These are phyloP conservation scores for Caenorhabditis remanei DNA, from an alignment of 1,140 invertebrate species.

Conservation along the genomic window DNA sequence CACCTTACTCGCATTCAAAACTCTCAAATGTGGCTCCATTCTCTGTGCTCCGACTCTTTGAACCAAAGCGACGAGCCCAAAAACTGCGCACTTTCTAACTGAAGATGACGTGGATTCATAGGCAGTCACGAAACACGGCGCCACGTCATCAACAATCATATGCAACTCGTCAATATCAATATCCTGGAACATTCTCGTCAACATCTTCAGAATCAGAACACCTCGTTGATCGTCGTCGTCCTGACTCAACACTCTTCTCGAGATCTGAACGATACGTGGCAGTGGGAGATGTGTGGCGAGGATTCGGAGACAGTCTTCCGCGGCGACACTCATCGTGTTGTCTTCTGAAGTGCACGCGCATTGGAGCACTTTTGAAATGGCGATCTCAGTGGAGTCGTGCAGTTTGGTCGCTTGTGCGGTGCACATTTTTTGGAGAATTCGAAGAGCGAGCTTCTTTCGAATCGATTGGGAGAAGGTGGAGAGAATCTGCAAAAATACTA, in stretches of 20 bases:
- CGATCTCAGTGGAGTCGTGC: slow-evolving; percentile 9
- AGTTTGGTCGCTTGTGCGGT: slow-evolving; percentile 30
- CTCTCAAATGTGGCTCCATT: slow-evolving; percentile 34
- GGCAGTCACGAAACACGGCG: slow-evolving; percentile 10
- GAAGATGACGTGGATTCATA: slow-evolving; percentile 32
- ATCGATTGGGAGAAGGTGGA: slow-evolving; percentile 37
- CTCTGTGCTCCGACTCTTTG: slow-evolving; percentile 4
- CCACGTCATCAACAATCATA: slow-evolving; percentile 32
- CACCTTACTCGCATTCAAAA: neutral
- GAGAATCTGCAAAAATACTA: too few relatives aligned
- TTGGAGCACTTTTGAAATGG: slow-evolving; percentile 42
- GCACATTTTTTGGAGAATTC: slow-evolving; percentile 45
- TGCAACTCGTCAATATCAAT: slow-evolving; percentile 38
- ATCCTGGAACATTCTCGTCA: slow-evolving; percentile 35
- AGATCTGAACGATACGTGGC: slow-evolving; percentile 25
- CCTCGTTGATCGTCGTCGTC: slow-evolving; percentile 39
- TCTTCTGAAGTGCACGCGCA: slow-evolving; percentile 14
- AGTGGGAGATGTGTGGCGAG: slow-evolving; percentile 17
- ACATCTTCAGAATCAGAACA: slow-evolving; percentile 31
- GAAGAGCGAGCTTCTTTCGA: slow-evolving; percentile 34
- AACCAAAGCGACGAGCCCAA: neutral
- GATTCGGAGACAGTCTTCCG: slow-evolving; percentile 20
- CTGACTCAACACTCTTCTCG: slow-evolving; percentile 26
- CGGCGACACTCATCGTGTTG: slow-evolving; percentile 23
- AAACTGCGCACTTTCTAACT: slow-evolving; percentile 12